phyloP scores from a whole-genome alignment of 2,113 vertebrate species.

The Melanotaenia duboulayi region DNA sequence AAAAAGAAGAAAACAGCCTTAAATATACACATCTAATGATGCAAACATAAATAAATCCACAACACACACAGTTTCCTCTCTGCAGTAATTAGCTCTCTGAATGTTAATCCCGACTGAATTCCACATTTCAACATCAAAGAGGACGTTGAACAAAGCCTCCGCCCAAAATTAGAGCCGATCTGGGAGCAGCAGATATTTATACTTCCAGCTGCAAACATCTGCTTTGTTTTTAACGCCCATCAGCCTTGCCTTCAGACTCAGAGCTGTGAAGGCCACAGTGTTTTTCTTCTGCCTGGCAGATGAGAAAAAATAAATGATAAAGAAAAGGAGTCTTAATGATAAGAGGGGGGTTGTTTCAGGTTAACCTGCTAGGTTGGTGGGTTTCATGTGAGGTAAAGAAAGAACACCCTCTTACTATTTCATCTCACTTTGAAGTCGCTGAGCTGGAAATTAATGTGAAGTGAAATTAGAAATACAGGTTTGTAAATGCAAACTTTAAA shows the following conservation, averaged over 20 bases:
- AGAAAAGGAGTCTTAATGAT: not conserved
- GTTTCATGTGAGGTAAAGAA: not conserved
- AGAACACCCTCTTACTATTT: not conserved
- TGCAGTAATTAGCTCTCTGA: constrained; percentile 53
- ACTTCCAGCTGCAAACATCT: constrained; percentile 43
- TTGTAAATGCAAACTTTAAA: too few relatives aligned
- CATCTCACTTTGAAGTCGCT: too few relatives aligned
- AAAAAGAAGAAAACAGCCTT: not conserved
- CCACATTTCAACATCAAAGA: constrained; percentile 49
- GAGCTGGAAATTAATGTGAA: too few relatives aligned
- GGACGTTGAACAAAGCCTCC: constrained; percentile 35
- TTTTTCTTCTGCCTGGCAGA: not conserved
- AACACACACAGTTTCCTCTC: constrained; percentile 17
- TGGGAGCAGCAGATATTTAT: constrained; percentile 38
- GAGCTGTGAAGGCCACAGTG: not conserved
- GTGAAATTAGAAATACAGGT: too few relatives aligned
- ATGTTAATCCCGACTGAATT: constrained; percentile 58
- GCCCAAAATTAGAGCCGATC: constrained; percentile 39
- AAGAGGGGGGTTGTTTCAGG: not conserved
- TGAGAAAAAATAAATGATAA: not conserved
- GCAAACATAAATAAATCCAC: not conserved
- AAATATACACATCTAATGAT: not conserved
- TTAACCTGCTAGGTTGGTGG: not conserved
- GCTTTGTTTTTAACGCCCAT: constrained; percentile 2
- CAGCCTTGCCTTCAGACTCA: not conserved